Percentiles rank a stretch among this genome's conserved stretches.
These are phyloP conservation scores for Gila robusta DNA, from an alignment of 2,797 vertebrate species.

Conservation along the genomic window DNA sequence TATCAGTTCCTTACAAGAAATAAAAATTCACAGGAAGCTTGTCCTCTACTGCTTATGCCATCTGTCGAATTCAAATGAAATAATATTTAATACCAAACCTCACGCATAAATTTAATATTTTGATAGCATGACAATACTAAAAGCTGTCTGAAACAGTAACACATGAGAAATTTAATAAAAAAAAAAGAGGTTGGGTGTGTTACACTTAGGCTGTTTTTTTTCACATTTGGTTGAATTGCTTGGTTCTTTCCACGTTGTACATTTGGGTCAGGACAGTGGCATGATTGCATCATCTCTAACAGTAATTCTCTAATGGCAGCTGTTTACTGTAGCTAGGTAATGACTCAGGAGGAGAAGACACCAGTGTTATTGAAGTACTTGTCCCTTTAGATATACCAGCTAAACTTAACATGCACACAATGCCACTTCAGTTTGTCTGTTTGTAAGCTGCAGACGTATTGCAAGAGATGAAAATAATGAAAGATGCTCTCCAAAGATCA, in stretches of 20 bases:
- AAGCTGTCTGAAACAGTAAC: neutral
- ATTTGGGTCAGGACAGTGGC: neutral
- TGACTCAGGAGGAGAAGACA: neutral
- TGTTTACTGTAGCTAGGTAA: constrained; percentile 14
- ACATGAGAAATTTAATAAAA: neutral
- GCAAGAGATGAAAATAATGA: neutral
- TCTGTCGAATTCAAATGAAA: neutral
- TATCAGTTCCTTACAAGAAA: neutral
- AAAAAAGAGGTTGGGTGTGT: neutral
- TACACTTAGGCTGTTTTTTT: no score
- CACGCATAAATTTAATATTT: neutral
- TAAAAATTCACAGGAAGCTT: neutral
- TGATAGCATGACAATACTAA: neutral
- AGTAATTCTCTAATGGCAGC: constrained; percentile 3
- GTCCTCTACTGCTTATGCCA: neutral
- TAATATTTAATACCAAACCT: neutral
- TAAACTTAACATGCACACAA: neutral
- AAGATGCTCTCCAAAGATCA: neutral
- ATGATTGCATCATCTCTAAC: constrained; percentile 4
- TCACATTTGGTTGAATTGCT: neutral
- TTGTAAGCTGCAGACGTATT: neutral
- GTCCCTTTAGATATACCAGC: constrained; percentile 2
- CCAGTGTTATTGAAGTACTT: constrained; percentile 6
- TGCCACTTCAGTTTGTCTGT: neutral
- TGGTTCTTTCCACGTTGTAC: neutral